Base-by-base conservation (phyloP, 2,888 invertebrate genomes). In the Euplexia lucipara region DNA sequence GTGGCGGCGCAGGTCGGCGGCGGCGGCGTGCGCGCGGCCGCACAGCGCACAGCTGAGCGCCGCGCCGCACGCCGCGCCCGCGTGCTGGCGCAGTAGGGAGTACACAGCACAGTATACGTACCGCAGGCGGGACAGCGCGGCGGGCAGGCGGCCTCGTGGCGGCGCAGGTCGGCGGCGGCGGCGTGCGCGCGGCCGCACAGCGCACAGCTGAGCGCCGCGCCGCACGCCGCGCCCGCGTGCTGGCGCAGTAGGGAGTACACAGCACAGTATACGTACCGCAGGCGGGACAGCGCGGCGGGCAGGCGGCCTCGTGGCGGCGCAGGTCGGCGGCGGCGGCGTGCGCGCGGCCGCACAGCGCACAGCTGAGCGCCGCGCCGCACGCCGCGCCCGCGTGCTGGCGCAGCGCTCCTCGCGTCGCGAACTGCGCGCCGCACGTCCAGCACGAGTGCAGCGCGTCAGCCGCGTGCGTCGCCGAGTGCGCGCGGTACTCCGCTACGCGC, bases 391-490 rank as follows among this genome's bases (percentile, higher is more conserved):
- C 81, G 81, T 92, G 93, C 35, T 69, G 62, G 18, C 72, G 79
- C 52, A 91, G 85, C 0, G 88, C 90, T 0, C 68, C 84, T 5
- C 85, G 81, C 7, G 79, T 12, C 0, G 79, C 35, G 85, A 88
- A 91, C 87, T 91, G 91, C 53, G 92, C 91, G 74, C 95, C 94
- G 84, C 95, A 95, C 64, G 91, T 87, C 95, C 95, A 95, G 87
- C 94, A 95, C 45, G 89, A 90, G 86, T 94, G 94, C 58, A 85
- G 78, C 53, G 91, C 86, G 70, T 81, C 89, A 4, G 72, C 74
- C 2, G 88, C 87, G 85, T 86, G 91, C 63, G 90, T 90, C 6
- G 83, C 65, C 56, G 86, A 86, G 54, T 88, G 90, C 91, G 91
- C 53, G 16, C 92, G 91, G 83, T 86, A 91, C 70, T 91, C 91